These are phyloP conservation scores for Amblyraja radiata DNA, from an alignment of 2,797 vertebrate genomes.

Conservation along the genomic window DNA sequence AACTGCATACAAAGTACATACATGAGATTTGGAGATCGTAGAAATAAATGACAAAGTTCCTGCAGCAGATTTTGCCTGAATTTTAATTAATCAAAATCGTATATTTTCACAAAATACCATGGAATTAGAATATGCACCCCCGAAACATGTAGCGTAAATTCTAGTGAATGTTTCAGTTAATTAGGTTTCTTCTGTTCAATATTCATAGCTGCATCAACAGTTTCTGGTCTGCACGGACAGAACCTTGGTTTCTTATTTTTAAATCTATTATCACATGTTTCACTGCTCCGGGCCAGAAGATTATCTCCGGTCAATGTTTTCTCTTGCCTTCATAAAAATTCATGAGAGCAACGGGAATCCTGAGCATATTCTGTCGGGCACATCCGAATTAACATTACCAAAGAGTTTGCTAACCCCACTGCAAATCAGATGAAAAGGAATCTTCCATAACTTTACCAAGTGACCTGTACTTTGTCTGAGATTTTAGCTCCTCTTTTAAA, in stretches of 20 bases:
- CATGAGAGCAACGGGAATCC: not conserved
- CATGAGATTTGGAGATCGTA: not conserved
- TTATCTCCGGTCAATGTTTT: not conserved
- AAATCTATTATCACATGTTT: not conserved
- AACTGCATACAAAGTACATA: not conserved
- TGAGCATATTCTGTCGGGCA: not conserved
- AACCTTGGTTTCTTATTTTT: not conserved
- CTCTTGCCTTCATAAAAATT: not conserved
- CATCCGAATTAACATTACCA: not conserved
- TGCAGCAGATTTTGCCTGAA: not conserved
- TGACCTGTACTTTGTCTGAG: not conserved
- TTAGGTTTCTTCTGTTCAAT: not conserved
- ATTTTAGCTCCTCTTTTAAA: not conserved
- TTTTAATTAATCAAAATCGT: not conserved
- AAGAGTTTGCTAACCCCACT: not conserved
- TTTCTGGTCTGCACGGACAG: not conserved
- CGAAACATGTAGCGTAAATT: not conserved
- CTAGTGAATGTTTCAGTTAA: not conserved
- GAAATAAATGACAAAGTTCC: not conserved
- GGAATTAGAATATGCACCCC: not conserved
- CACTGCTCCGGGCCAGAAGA: not conserved
- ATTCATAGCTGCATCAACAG: not conserved
- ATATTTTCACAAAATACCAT: not conserved
- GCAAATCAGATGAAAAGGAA: not conserved
- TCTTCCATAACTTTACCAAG: not conserved